A percentile compares a stretch with the other conserved stretches of the same genome.
These are phyloP conservation scores for Strix aluco DNA, from an alignment of 2,113 vertebrate genomes.

Conservation along the genomic window DNA sequence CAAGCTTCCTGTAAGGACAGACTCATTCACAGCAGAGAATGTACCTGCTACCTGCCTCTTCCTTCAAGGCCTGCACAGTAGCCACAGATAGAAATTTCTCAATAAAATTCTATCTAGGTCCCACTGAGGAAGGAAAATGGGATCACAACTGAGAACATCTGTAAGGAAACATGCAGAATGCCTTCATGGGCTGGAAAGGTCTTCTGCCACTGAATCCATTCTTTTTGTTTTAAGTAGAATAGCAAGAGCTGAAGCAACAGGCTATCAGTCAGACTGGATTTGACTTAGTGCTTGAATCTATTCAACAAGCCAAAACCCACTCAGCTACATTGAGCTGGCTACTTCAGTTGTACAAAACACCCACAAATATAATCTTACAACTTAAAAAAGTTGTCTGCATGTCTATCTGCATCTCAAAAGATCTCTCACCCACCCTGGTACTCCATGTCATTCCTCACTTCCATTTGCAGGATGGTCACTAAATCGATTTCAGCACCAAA, in stretches of 20 bases:
- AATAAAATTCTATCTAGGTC: neutral
- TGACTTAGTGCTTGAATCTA: neutral
- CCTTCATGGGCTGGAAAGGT: neutral
- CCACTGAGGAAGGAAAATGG: neutral
- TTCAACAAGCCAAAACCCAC: neutral
- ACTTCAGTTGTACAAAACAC: neutral
- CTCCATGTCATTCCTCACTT: neutral
- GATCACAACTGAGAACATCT: neutral
- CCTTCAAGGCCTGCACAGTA: neutral
- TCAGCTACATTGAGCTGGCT: neutral
- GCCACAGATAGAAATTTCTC: neutral
- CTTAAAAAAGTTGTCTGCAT: neutral
- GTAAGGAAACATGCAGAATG: neutral
- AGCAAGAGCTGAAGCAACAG: neutral
- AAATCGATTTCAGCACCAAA: neutral
- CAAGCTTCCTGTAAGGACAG: neutral
- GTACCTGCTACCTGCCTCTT: neutral
- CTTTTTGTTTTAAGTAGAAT: neutral
- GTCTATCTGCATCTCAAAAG: neutral
- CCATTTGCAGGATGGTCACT: neutral
- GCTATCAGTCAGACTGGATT: neutral
- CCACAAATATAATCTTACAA: neutral
- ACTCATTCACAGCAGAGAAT: neutral
- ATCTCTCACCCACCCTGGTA: no score
- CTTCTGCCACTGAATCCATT: neutral